Conservation (phyloP, 2,113 vertebrate species). For the Brachypteracias leptosomus region DNA sequence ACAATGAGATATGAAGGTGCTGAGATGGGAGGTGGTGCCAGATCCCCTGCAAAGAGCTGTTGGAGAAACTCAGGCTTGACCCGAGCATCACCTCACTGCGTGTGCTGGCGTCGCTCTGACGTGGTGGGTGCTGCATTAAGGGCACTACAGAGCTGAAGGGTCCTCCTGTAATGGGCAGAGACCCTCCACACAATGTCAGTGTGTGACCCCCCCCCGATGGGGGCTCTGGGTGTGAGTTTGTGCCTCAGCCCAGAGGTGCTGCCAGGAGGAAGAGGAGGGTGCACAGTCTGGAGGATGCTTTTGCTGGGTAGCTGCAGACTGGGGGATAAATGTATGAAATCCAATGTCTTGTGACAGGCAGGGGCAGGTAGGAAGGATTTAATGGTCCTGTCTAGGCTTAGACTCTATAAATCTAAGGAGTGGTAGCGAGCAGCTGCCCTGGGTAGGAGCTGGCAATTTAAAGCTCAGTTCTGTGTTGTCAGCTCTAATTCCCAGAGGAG, state of each 20-base stretch:
- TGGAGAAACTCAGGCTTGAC: background rate
- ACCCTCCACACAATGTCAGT: accelerated
- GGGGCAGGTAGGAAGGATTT: background rate
- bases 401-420: background rate
- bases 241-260: background rate
- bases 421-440: background rate
- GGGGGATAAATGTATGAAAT: background rate
- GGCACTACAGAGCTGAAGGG: background rate
- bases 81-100: accelerated
- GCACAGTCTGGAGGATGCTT: accelerated
- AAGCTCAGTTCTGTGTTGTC: background rate
- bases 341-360: background rate
- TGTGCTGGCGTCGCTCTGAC: background rate
- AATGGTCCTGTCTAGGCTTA: background rate
- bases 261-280: background rate
- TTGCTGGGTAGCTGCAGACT: background rate
- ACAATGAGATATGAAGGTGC: background rate
- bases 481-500: background rate
- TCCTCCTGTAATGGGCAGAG: accelerated
- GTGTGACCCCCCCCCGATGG: no score
- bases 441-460: background rate
- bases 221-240: no score
- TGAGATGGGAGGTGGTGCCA: accelerated
- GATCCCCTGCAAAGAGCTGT: background rate
- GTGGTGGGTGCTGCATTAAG: background rate